Percentiles rank a stretch among this genome's conserved stretches.
phyloP scores from a whole-genome alignment of 2,113 vertebrate genomes.

The Riparia riparia region DNA sequence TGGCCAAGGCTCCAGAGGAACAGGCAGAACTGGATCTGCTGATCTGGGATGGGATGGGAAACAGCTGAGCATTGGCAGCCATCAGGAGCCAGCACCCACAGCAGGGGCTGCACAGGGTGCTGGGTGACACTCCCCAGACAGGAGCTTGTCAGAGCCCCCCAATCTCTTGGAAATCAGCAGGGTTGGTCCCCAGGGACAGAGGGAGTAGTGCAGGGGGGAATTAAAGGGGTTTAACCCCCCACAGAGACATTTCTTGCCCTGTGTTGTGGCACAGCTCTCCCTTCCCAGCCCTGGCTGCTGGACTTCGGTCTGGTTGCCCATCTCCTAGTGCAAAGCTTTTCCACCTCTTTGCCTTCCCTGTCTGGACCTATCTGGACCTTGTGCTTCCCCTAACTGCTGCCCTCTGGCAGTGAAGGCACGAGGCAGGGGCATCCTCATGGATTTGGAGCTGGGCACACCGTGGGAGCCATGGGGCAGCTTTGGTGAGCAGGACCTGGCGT shows the following conservation, averaged over 20 bases:
- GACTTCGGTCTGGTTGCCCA: not conserved
- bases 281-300: not conserved
- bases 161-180: not conserved
- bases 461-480: not conserved
- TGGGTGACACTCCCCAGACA: not conserved
- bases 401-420: not conserved
- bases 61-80: not conserved
- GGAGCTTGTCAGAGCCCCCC: not conserved
- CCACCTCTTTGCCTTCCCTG: not conserved
- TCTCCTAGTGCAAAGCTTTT: not conserved
- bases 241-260: not conserved
- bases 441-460: not conserved
- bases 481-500: not conserved
- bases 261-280: not conserved
- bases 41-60: not conserved
- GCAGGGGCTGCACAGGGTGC: not conserved
- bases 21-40: constrained; percentile 6
- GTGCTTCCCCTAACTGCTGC: not conserved
- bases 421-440: not conserved
- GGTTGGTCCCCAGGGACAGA: not conserved
- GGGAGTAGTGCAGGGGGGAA: fast-evolving
- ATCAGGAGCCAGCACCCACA: fast-evolving
- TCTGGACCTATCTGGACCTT: not conserved
- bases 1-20: not conserved
- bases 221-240: not conserved